phyloP scores from a whole-genome alignment of 2,113 vertebrate genomes.

The Entelurus aequoreus region DNA sequence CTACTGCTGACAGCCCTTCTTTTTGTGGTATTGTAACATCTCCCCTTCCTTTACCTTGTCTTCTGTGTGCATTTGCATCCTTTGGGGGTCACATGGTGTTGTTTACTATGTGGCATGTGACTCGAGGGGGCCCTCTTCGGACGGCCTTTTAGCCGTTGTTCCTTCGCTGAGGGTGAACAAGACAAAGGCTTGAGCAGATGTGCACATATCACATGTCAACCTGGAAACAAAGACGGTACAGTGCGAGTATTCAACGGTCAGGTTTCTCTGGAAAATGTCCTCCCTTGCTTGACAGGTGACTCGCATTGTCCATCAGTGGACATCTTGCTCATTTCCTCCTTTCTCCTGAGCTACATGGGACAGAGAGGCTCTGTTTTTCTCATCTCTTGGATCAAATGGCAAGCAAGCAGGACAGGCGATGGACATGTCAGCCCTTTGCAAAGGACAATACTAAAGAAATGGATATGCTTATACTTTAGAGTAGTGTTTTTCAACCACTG shows the following conservation, averaged over 20 bases:
- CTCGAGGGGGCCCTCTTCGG: not conserved
- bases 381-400: not conserved
- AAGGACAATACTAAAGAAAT: no score
- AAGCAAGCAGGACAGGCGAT: constrained; percentile 8
- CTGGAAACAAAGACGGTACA: constrained; percentile 58
- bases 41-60: not conserved
- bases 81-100: not conserved
- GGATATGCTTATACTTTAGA: no score
- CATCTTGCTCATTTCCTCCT: constrained; percentile 40
- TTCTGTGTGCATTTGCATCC: not conserved
- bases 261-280: constrained; percentile 58
- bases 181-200: constrained; percentile 70
- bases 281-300: constrained; percentile 60
- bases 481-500: no score
- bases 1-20: constrained; percentile 62
- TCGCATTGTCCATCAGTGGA: constrained; percentile 48
- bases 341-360: constrained; percentile 21
- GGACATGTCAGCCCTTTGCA: constrained; percentile 41
- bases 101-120: constrained; percentile 5
- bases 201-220: constrained; percentile 63
- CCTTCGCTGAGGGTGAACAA: constrained; percentile 2
- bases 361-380: constrained; percentile 17
- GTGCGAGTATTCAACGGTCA: constrained; percentile 51
- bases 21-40: constrained; percentile 63
- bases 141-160: not conserved